phyloP scores from a whole-genome alignment of 2,113 vertebrate genomes.

The Microcebus ravelobensis region DNA sequence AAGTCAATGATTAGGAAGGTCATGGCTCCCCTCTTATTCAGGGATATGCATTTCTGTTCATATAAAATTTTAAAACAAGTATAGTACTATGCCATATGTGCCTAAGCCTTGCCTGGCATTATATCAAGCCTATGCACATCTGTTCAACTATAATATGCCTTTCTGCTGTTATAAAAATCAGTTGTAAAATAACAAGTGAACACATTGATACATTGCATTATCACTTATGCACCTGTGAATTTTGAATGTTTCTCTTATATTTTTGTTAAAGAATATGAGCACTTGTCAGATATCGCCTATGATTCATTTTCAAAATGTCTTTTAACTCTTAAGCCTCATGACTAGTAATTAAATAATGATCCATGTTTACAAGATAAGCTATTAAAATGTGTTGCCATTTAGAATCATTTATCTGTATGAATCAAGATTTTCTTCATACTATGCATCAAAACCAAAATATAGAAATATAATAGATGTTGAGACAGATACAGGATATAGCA shows the following conservation, averaged over 20 bases:
- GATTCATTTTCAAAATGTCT: conserved; percentile 19
- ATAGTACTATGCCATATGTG: background rate
- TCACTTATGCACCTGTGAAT: background rate
- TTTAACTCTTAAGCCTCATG: background rate
- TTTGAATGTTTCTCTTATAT: background rate
- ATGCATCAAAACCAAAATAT: conserved; percentile 1
- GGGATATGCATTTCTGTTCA: background rate
- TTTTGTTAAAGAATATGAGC: conserved; percentile 23
- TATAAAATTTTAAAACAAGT: conserved; percentile 35
- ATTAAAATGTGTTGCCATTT: conserved; percentile 32
- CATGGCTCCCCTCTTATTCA: background rate
- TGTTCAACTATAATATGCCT: background rate
- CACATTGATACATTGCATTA: background rate
- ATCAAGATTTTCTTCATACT: background rate
- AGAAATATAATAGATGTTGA: conserved; percentile 17
- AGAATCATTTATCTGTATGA: background rate
- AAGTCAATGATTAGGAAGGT: background rate
- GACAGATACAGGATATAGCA: background rate
- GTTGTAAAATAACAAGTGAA: conserved; percentile 38
- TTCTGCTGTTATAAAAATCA: conserved; percentile 15
- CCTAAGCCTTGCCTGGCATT: background rate
- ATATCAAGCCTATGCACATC: background rate
- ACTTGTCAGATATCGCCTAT: background rate
- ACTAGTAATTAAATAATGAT: conserved; percentile 33
- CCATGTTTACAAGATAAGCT: background rate